Evolutionary conservation across 2,888 invertebrate genomes (phyloP), one percentile per base, ranked within the genome.

Genomic region (Chymomyza caudatula): DNA sequence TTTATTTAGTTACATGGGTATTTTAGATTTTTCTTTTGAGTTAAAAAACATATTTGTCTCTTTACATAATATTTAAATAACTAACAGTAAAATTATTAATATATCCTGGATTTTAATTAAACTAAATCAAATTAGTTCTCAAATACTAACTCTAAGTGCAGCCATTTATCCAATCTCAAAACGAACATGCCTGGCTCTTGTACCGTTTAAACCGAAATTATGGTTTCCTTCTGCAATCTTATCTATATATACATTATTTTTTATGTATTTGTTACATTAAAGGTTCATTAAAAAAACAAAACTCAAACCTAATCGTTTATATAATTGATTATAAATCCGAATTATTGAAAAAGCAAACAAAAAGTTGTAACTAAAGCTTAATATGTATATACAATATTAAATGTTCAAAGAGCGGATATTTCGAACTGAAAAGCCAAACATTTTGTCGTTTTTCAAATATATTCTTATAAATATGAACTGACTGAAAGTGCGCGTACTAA

Each of bases 1-100:
- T 52, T 4, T 52, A 20, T 52, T 17, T 19, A 5, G 17, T 19
- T 74, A 54, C 57, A 67, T 65, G 57, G 67, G 67, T 85, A 57
- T 63, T 67, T 63, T 64, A 75, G 79, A 77, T 78, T 83, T 85
- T 70, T 77, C 65, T 64, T 72, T 85, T 83, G 71, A 73, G 74
- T 68, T 78, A 78, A 85, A 80, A 84, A 85, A 85, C 79, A 75
- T 80, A 67, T 72, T 67, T 75, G 64, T 51, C 73, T 79, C 65
- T 75, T 85, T 84, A 84, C 73, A 84, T 53, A 68, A 71, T 67
- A 63, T 76, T 84, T 78, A 85, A 71, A 80, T 85, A 78, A 69
- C 67, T 80, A 80, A 75, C 65, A 83, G 70, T 59, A 73, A 73
- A 37, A 37, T 37, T 37, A 37, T 37, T 37, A 2, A 19, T 37